Evolutionary conservation across 1,140 invertebrate genomes (phyloP), one percentile per base, ranked within the genome.

Genomic region (Tribolium madens): DNA sequence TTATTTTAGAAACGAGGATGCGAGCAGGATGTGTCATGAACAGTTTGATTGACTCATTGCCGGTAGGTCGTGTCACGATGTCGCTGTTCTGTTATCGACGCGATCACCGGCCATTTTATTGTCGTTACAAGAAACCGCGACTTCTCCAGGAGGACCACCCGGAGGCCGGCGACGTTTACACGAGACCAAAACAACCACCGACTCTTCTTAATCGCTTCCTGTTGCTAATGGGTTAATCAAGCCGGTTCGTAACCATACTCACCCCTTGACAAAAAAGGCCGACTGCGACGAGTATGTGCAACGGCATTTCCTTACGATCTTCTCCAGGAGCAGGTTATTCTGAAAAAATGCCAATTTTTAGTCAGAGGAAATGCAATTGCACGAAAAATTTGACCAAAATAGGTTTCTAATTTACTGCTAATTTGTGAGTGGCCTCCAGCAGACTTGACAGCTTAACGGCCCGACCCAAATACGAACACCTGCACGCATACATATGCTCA

Each of bases 211-310:
- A 26, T 26, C 21, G 21, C 21, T 26, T 26, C 21, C 21, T 26
- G 3, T 26, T 5, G 21, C 21, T 26, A 26, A 26, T 1, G 21
- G 21, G 6, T 26, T 26, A 1, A 26, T 26, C 21, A 26, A 26
- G 21, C 21, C 21, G n/a, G n/a, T n/a, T n/a, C n/a, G n/a, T n/a
- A 26, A 5, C 21, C 21, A 26, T 71, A 88, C 88, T 88, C 79
- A 89, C 88, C 87, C 85, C 84, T 83, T 87, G 83, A 42, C 84
- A 83, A 77, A 88, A 84, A 81, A 89, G 86, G 86, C 87, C 86
- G 81, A 84, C 84, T 77, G 87, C 76, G 52, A 88, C 78, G 74
- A 87, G 76, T 60, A 86, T 84, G 80, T 83, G 81, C 83, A 88
- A 86, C 85, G 87, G 87, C 88, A 88, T 89, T 76, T 82, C 76